These are phyloP conservation scores for Epinephelus moara DNA, from an alignment of 2,113 vertebrate species.

Conservation along the genomic window DNA sequence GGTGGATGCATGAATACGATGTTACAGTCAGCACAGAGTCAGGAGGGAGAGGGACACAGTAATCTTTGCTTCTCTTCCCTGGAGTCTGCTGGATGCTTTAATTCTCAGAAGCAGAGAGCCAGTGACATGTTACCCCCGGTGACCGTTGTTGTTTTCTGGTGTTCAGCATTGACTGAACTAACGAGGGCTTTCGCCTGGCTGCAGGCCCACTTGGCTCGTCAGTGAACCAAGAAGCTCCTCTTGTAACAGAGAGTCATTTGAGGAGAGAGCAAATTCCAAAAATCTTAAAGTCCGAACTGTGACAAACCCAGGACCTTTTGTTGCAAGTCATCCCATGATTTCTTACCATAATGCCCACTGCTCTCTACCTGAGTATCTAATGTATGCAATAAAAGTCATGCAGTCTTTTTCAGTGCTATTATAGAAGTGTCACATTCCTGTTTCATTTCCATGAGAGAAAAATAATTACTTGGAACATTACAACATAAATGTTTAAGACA, in stretches of 20 bases:
- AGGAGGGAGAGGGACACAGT: not conserved
- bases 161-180: not conserved
- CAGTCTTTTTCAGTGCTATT: not conserved
- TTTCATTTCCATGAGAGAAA: not conserved
- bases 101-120: conserved; percentile 21
- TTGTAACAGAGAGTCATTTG: not conserved
- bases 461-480: not conserved
- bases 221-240: conserved; percentile 11
- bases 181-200: conserved; percentile 36
- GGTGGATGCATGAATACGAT: not conserved
- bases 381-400: not conserved
- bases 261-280: not conserved
- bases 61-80: conserved; percentile 6
- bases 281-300: not conserved
- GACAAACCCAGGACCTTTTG: conserved; percentile 5
- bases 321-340: not conserved
- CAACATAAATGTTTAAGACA: too few relatives aligned
- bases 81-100: not conserved
- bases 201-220: conserved; percentile 23
- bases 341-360: not conserved
- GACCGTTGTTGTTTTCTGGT: not conserved
- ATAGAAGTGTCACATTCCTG: not conserved
- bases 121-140: not conserved
- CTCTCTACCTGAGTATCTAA: not conserved
- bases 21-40: not conserved